Evolutionary conservation across 1,140 invertebrate species (phyloP), one percentile per base, ranked within the genome.

Genomic region (Drosophila pruinosa): DNA sequence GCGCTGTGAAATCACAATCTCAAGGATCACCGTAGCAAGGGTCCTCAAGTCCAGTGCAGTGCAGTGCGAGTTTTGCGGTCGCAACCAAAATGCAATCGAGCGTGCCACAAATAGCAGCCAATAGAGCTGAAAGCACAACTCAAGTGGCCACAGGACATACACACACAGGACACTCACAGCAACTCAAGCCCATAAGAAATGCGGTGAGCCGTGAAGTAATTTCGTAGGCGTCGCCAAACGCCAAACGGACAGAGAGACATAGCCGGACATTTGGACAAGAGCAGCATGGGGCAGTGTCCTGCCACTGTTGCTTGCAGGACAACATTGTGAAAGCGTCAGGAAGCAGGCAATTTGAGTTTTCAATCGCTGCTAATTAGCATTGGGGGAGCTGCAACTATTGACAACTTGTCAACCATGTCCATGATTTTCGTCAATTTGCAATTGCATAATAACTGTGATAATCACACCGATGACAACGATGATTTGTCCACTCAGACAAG

Each of bases 51-150:
- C 53, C 34, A 21, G 24, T 21, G 3, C 53, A 21, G 24, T 21
- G 3, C 53, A 14, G 22, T 28, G 5, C 28, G 8, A 21, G 50
- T 61, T 50, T 62, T 70, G 78, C 65, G 76, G 81, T 83, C 80
- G 79, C 80, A 38, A 74, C 47, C 59, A 8, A 24, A 48, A 62
- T 57, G 54, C 81, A 85, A 53, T 75, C 68, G 45, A 64, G 81
- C 81, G 73, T 85, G 77, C 67, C 65, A 17, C 62, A 77, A 86
- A 77, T 81, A 70, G 62, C 53, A 86, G 81, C 70, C 81, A 85
- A 86, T 85, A 85, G 80, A 85, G 57, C 81, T 86, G 64, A 85
- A 85, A 85, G 81, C 81, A 86, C 81, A 78, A 77, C 65, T 85
- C 81, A 85, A 85, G 81, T 81, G 81, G 59, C 69, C 71, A 64